Percentiles rank a stretch among this genome's conserved stretches.
These are phyloP conservation scores for Odontothrips loti DNA, from an alignment of 2,888 invertebrate genomes.

Conservation along the genomic window DNA sequence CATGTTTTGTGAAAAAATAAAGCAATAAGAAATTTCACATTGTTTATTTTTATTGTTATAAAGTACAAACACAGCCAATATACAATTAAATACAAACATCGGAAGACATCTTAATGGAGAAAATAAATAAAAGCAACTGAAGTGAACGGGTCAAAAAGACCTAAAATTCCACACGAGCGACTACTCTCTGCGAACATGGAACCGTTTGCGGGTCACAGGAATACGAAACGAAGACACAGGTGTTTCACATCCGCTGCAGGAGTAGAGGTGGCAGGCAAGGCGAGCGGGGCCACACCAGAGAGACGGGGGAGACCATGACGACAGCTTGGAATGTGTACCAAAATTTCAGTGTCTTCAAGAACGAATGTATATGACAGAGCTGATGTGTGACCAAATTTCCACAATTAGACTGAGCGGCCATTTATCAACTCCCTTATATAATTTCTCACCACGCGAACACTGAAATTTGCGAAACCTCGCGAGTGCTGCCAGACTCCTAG, in stretches of 20 bases:
- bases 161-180: too few species aligned
- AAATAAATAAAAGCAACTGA: background rate
- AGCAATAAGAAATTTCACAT: background rate
- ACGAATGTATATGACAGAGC: too few species aligned
- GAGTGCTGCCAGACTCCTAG: background rate
- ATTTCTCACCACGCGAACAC: too few species aligned
- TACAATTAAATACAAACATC: too few species aligned
- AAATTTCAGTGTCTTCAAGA: background rate
- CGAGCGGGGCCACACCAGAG: slow-evolving; percentile 44
- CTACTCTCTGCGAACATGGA: background rate
- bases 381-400: too few species aligned
- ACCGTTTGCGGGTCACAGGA: background rate
- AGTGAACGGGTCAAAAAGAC: background rate
- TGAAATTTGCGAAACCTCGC: too few species aligned
- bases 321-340: background rate
- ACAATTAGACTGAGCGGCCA: too few species aligned
- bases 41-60: too few species aligned
- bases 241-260: slow-evolving; percentile 14
- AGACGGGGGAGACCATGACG: background rate
- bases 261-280: slow-evolving; percentile 33
- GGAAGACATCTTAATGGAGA: background rate
- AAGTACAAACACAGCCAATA: too few species aligned
- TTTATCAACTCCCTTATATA: too few species aligned
- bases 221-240: slow-evolving; percentile 6
- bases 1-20: background rate